Base-by-base conservation (phyloP, 1,140 invertebrate species). In the Heliconius hewitsoni region DNA sequence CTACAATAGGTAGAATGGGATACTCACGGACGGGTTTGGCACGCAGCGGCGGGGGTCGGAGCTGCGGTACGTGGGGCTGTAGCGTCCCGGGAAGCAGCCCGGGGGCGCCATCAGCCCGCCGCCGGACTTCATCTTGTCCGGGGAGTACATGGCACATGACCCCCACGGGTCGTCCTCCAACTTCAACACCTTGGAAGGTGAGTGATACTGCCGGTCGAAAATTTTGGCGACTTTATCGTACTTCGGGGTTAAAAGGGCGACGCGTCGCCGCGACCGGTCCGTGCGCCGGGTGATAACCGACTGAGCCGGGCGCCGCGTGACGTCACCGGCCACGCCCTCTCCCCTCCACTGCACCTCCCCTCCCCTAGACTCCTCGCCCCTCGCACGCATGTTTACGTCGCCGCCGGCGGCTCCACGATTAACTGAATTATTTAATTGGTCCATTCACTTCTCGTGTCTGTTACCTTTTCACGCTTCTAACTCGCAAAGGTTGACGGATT, bases 181-280 rank as follows among this genome's bases (percentile, higher is more conserved):
- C 90, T 95, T 94, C 89, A 95, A 90, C 94, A 94, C 94, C 91
- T 95, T 94, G 92, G 94, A 94, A 85, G 93, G 94, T 89, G 94
- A 94, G 89, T 94, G 94, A 85, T 95, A 95, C 93, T 95, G 94
- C 80, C 93, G 91, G 94, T 95, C 93, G 93, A 94, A 95, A 94
- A 94, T 95, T 86, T 95, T 94, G 94, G 90, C 91, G 89, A 87
- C 86, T 94, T 93, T 91, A 78, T 91, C 90, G 90, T 91, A 91
- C 89, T 91, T 89, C 78, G 85, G 88, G 86, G 85, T 84, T 82
- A 80, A 89, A 87, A 86, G 85, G 83, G 87, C 90, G 91, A 89
- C 89, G 87, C 89, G 90, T 85, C 88, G 86, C 88, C 88, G 86
- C 90, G 90, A 87, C 91, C 91, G 91, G 84, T 87, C 78, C 79